Evolutionary conservation across 2,113 vertebrate species (phyloP).

Genomic region (Jacana jacana): DNA sequence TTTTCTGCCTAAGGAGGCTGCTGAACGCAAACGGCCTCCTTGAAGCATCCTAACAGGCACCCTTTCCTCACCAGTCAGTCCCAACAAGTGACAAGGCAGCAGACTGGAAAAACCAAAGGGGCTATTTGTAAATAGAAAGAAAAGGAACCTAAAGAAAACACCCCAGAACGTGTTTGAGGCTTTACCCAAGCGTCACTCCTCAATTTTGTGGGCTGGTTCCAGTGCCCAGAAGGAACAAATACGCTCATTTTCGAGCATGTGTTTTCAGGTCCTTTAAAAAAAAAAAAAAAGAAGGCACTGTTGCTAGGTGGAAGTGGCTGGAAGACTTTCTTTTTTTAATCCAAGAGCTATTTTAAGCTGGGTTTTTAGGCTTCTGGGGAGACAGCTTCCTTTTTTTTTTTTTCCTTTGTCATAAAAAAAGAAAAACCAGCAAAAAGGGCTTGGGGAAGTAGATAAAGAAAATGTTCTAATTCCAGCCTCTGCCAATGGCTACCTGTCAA

Average conservation of each 20-base stretch:
- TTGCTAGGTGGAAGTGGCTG: constrained; percentile 64
- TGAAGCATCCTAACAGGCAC: neutral
- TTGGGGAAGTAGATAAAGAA: neutral
- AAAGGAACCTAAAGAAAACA: constrained; percentile 35
- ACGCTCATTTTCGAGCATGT: neutral
- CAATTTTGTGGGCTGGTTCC: constrained; percentile 26
- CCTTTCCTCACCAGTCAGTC: constrained; percentile 23
- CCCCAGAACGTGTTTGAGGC: neutral
- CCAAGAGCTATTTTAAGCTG: constrained; percentile 52
- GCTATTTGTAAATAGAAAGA: constrained; percentile 6
- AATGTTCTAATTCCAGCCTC: constrained; percentile 45
- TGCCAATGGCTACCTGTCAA: constrained; percentile 53
- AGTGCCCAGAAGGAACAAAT: constrained; percentile 41
- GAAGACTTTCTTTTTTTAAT: constrained; percentile 58
- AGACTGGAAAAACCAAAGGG: constrained; percentile 34
- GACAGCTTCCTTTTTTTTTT: neutral
- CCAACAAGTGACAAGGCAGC: constrained; percentile 45
- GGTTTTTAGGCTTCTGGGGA: constrained; percentile 46
- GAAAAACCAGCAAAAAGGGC: neutral
- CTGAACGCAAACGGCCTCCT: constrained; percentile 43
- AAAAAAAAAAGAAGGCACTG: neutral
- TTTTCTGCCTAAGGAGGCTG: neutral
- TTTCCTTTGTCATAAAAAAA: neutral
- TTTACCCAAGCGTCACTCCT: constrained; percentile 22
- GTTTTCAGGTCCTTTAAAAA: neutral